Percentiles rank a stretch among this genome's conserved stretches.
Evolutionary conservation across 1,140 invertebrate genomes (phyloP).

Genomic region (Anthonomus grandis): DNA sequence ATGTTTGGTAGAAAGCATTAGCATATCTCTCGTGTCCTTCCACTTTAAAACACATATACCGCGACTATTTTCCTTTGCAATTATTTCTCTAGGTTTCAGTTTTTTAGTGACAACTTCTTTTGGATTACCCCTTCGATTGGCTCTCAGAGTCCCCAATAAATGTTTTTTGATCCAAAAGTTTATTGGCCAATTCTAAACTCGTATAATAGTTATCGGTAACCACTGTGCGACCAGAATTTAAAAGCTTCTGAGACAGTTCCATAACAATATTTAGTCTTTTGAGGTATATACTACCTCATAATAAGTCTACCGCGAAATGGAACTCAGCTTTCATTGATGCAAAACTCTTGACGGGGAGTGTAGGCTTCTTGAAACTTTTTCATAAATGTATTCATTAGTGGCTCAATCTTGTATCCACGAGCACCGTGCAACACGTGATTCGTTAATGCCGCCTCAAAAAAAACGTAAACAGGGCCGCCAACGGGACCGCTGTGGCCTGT

Average conservation of each 20-base stretch:
- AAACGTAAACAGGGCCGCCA: too few species aligned
- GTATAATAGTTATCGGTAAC: conserved; percentile 7
- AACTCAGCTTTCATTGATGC: conserved; percentile 38
- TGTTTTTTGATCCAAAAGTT: too few species aligned
- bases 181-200: too few species aligned
- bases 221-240: conserved; percentile 13
- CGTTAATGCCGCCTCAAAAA: too few species aligned
- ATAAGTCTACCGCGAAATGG: conserved; percentile 45
- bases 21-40: conserved; percentile 36
- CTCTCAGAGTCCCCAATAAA: too few species aligned
- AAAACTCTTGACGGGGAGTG: conserved; percentile 24
- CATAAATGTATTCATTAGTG: conserved; percentile 23
- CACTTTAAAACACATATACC: conserved; percentile 32
- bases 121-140: too few species aligned
- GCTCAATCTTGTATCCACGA: conserved; percentile 32
- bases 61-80: too few species aligned
- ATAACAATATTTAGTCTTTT: conserved; percentile 35
- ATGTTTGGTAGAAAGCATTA: too few species aligned
- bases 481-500: too few species aligned
- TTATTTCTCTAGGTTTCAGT: too few species aligned
- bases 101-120: too few species aligned
- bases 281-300: conserved; percentile 49
- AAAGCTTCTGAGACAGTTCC: not conserved
- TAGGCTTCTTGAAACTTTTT: conserved; percentile 21
- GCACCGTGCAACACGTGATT: too few species aligned